Evolutionary conservation across 1,140 invertebrate genomes (phyloP).

Genomic region (Tetramorium simillimum): DNA sequence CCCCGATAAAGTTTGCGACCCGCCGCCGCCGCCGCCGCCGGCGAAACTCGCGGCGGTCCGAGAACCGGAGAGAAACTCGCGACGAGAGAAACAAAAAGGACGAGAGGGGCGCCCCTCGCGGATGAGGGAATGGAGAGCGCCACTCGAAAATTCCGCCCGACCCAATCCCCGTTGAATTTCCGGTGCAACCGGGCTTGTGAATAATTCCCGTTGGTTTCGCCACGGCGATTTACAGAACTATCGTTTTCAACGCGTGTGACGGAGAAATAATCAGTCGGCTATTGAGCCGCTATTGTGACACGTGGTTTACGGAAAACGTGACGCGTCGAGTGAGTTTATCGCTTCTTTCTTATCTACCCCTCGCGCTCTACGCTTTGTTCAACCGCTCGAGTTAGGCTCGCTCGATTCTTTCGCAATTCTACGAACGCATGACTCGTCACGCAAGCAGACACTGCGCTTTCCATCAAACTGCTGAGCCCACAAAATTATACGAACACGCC

Average conservation of each 20-base stretch:
- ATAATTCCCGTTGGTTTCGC: constrained; percentile 56
- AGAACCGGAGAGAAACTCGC: constrained; percentile 52
- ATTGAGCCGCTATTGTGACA: not conserved
- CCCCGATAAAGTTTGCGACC: constrained; percentile 80
- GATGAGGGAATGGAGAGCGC: not conserved
- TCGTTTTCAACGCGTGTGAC: not conserved
- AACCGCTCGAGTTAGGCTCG: not conserved
- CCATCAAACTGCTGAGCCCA: not conserved
- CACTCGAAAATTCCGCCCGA: constrained; percentile 63
- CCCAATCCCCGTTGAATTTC: constrained; percentile 37
- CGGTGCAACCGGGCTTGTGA: constrained; percentile 55
- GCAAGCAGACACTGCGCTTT: not conserved
- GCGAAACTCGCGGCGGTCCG: constrained; percentile 70
- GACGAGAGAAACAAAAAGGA: constrained; percentile 66
- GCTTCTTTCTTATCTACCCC: too few species aligned
- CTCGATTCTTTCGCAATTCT: not conserved
- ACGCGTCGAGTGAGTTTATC: not conserved
- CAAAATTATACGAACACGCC: not conserved
- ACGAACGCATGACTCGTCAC: not conserved
- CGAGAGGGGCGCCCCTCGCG: not conserved
- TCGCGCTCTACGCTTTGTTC: not conserved
- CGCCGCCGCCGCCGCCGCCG: constrained; percentile 69
- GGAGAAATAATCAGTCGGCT: not conserved
- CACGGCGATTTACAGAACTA: not conserved
- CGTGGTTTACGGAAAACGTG: not conserved